phyloP scores from a whole-genome alignment of 2,797 vertebrate species.

The Silurus aristotelis region DNA sequence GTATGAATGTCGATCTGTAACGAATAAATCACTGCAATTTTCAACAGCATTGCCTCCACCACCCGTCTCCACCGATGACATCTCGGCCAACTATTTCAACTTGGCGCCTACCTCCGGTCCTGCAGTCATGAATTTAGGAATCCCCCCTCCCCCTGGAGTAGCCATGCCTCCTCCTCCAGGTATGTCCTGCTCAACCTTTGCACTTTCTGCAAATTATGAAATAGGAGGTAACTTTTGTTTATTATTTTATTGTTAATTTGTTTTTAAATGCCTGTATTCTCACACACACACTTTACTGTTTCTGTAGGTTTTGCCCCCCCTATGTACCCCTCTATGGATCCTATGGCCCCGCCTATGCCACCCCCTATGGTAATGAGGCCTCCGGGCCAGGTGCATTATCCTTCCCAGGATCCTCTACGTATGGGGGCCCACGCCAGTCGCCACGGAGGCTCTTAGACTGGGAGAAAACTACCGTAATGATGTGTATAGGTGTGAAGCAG shows the following conservation, averaged over 20 bases:
- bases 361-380: constrained; percentile 94
- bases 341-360: constrained; percentile 86
- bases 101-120: constrained; percentile 87
- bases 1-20: neutral
- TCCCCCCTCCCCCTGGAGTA: constrained; percentile 93
- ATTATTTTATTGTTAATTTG: neutral
- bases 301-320: constrained; percentile 88
- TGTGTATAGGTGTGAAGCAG: neutral
- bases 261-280: neutral
- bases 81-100: constrained; percentile 96
- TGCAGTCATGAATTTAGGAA: constrained; percentile 88
- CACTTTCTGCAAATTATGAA: too few relatives aligned
- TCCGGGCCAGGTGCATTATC: constrained; percentile 96
- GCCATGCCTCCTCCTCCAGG: constrained; percentile 92
- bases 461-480: constrained; percentile 30
- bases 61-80: constrained; percentile 87
- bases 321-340: constrained; percentile 85
- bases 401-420: constrained; percentile 96
- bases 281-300: neutral
- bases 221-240: neutral
- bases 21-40: neutral
- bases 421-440: constrained; percentile 94
- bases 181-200: constrained; percentile 50
- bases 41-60: constrained; percentile 88
- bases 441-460: constrained; percentile 76